A percentile compares a stretch with the other conserved stretches of the same genome.
Evolutionary conservation across 2,888 invertebrate genomes (phyloP).

Genomic region (Drosophila siamana): DNA sequence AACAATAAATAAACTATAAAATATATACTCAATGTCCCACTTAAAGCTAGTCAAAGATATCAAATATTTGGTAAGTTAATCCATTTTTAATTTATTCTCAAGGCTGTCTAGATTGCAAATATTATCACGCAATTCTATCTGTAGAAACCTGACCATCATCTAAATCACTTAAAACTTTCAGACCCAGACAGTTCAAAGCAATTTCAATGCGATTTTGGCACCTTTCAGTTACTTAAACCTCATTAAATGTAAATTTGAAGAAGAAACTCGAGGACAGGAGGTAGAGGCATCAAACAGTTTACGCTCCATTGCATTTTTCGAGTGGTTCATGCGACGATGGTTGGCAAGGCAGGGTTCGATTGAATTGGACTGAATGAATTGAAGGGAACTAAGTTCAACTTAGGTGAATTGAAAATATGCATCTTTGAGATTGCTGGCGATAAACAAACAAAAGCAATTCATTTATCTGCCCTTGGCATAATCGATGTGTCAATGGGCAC

Average conservation of each 20-base stretch:
- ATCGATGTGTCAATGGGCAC: constrained; percentile 29
- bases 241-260: constrained; percentile 76
- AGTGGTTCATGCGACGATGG: constrained; percentile 59
- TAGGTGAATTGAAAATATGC: constrained; percentile 35
- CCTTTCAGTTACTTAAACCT: constrained; percentile 68
- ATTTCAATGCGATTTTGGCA: constrained; percentile 55
- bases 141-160: constrained; percentile 9
- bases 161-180: constrained; percentile 38
- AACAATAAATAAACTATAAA: not conserved
- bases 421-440: constrained; percentile 52
- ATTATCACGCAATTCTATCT: constrained; percentile 56
- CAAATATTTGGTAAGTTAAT: not conserved
- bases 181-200: constrained; percentile 16
- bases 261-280: constrained; percentile 37
- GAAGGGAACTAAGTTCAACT: constrained; percentile 12
- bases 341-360: constrained; percentile 17
- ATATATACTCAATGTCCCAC: too few species aligned
- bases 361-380: constrained; percentile 19
- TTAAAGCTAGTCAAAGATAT: too few species aligned
- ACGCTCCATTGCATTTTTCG: constrained; percentile 66
- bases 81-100: not conserved
- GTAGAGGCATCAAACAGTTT: constrained; percentile 64
- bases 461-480: constrained; percentile 33
- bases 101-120: not conserved
- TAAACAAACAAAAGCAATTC: constrained; percentile 64